phyloP scores from a whole-genome alignment of 2,113 vertebrate species.

The Perognathus longimembris region DNA sequence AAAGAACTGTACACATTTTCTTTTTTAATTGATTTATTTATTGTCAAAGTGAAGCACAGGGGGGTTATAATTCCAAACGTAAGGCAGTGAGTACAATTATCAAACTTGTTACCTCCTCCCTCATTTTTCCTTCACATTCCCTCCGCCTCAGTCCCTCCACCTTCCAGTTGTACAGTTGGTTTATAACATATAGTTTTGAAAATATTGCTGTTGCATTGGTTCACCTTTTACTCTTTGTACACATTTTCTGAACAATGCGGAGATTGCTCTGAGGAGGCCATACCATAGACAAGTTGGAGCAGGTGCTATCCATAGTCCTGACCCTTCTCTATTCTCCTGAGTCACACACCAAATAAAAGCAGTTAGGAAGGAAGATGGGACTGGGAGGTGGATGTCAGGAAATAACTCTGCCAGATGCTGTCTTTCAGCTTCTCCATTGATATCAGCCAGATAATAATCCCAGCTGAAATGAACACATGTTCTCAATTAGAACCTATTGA shows the following conservation, averaged over 20 bases:
- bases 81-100: too few species aligned
- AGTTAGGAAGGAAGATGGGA: not conserved
- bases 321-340: not conserved
- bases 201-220: too few species aligned
- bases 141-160: too few species aligned
- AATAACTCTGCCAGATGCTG: slow-evolving; percentile 65
- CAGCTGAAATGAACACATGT: slow-evolving; percentile 78
- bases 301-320: not conserved
- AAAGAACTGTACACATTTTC: not conserved
- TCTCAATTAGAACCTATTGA: slow-evolving; percentile 72
- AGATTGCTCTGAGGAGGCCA: not conserved
- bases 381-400: slow-evolving; percentile 41
- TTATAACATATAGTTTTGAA: too few species aligned
- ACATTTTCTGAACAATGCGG: not conserved
- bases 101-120: too few species aligned
- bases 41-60: too few species aligned
- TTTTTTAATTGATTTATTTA: too few species aligned
- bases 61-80: too few species aligned
- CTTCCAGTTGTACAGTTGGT: too few species aligned
- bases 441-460: slow-evolving; percentile 62
- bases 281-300: not conserved
- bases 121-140: too few species aligned
- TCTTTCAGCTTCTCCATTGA: slow-evolving; percentile 55
- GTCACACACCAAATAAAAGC: not conserved
- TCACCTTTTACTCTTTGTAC: too few species aligned